These are phyloP conservation scores for Cyphomyrus discorhynchus DNA, from an alignment of 2,113 vertebrate genomes.

Conservation along the genomic window DNA sequence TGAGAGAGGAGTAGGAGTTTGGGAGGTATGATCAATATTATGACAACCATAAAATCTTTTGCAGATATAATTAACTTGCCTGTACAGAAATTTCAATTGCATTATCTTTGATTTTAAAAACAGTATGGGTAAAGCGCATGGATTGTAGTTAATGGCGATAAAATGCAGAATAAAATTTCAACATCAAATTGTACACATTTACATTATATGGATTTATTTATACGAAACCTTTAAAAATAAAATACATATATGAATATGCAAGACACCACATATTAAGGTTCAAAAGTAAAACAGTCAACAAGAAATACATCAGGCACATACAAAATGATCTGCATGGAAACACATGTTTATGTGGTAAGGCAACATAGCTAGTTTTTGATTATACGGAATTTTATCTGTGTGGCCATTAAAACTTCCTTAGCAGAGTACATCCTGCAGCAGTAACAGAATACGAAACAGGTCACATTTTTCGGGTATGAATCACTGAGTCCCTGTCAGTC, in stretches of 20 bases:
- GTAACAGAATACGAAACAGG: slow-evolving; percentile 11
- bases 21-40: not conserved
- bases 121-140: not conserved
- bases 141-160: not conserved
- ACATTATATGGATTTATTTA: not conserved
- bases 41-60: not conserved
- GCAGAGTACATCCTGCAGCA: not conserved
- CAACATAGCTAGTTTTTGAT: not conserved
- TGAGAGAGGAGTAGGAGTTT: not conserved
- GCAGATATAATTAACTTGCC: not conserved
- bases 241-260: not conserved
- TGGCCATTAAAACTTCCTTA: not conserved
- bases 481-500: slow-evolving; percentile 6
- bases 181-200: not conserved
- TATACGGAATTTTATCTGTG: not conserved
- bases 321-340: not conserved
- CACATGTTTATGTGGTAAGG: not conserved
- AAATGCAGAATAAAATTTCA: not conserved
- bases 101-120: not conserved
- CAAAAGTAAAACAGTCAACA: not conserved
- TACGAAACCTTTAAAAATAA: not conserved
- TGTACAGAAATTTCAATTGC: not conserved
- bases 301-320: not conserved
- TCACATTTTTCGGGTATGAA: not conserved
- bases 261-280: not conserved